These are phyloP conservation scores for Paralinhomoeus sp. DNA, from an alignment of 2,888 invertebrate species.

Conservation along the genomic window DNA sequence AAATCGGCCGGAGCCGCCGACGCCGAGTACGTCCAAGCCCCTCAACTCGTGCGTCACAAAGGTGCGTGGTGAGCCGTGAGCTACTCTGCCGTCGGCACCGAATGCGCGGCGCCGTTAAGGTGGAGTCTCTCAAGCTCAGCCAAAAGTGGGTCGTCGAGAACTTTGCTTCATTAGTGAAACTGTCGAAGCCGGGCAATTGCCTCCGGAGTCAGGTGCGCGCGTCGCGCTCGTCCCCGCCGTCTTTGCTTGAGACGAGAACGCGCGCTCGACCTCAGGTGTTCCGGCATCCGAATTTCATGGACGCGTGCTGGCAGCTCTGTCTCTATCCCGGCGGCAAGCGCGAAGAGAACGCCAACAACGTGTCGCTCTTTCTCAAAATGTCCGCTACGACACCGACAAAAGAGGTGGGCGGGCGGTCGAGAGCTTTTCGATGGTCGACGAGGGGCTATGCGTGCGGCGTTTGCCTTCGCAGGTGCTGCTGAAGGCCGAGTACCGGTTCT, in stretches of 20 bases:
- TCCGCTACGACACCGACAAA: conserved; percentile 16
- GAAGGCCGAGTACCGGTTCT: conserved; percentile 25
- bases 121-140: conserved; percentile 2
- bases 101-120: neutral
- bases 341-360: conserved; percentile 21
- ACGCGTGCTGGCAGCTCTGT: conserved; percentile 24
- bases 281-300: conserved; percentile 14
- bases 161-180: conserved; percentile 18
- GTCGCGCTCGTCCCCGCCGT: neutral
- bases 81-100: neutral
- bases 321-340: conserved; percentile 24
- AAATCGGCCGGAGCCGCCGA: too few species aligned
- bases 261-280: neutral
- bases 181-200: conserved; percentile 21
- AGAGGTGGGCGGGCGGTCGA: conserved; percentile 12
- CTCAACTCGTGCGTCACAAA: neutral
- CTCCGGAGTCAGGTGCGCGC: conserved; percentile 20
- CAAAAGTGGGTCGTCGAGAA: conserved; percentile 13
- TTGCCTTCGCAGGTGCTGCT: conserved; percentile 17
- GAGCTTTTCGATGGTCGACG: neutral
- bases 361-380: conserved; percentile 24
- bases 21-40: too few species aligned
- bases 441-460: too few species aligned
- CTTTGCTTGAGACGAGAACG: neutral
- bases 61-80: neutral